These are phyloP conservation scores for Mormyrus proboscirostris DNA, from an alignment of 2,797 vertebrate species.

Conservation along the genomic window DNA sequence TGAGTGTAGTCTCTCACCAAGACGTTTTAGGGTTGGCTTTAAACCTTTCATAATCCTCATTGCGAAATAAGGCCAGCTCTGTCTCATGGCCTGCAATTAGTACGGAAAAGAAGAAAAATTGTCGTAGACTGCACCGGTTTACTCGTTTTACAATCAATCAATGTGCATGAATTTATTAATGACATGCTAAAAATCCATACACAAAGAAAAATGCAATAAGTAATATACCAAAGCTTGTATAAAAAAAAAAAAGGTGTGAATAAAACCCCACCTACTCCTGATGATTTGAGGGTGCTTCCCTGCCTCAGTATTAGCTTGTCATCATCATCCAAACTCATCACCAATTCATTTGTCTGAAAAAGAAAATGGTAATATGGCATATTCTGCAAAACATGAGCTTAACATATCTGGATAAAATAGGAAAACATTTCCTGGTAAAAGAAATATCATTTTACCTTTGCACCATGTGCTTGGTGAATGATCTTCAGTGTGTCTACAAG, in stretches of 20 bases:
- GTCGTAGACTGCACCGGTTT: background rate
- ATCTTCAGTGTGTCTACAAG: conserved; percentile 87
- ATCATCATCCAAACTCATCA: conserved; percentile 85
- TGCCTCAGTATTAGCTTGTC: conserved; percentile 71
- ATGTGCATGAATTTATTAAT: background rate
- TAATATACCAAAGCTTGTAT: background rate
- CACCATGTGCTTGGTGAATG: conserved; percentile 84
- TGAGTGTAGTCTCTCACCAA: conserved; percentile 46
- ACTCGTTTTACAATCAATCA: background rate
- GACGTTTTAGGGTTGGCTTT: conserved; percentile 68
- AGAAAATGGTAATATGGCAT: background rate
- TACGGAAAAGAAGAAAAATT: background rate
- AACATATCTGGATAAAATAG: background rate
- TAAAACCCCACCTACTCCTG: conserved; percentile 72
- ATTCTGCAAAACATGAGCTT: background rate
- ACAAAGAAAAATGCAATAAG: background rate
- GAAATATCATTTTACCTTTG: conserved; percentile 68
- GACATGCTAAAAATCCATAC: background rate
- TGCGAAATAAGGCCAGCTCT: conserved; percentile 83
- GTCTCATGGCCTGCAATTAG: conserved; percentile 77
- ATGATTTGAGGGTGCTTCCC: conserved; percentile 62
- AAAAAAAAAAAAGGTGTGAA: background rate
- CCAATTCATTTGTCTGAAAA: conserved; percentile 81
- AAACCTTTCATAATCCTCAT: conserved; percentile 75
- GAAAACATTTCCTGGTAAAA: background rate